Evolutionary conservation across 2,888 invertebrate species (phyloP).

Genomic region (Drosophila helvetica): DNA sequence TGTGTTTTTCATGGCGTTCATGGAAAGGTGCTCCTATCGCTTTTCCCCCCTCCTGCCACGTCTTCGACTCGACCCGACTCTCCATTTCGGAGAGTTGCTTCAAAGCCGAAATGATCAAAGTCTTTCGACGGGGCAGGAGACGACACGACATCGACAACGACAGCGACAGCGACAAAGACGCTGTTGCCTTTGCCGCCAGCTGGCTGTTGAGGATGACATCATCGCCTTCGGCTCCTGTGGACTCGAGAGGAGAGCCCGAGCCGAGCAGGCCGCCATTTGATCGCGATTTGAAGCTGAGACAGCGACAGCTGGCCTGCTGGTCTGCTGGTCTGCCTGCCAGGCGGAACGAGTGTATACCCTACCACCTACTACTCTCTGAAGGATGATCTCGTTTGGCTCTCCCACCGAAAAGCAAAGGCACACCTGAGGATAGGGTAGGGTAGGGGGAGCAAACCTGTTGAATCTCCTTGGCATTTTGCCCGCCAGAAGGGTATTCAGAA

Average conservation of each 20-base stretch:
- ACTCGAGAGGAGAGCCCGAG: neutral
- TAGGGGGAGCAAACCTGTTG: neutral
- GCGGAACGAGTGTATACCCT: neutral
- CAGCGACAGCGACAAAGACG: no score
- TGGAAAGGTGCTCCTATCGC: slow-evolving; percentile 66
- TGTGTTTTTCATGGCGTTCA: slow-evolving; percentile 36
- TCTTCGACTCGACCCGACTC: neutral
- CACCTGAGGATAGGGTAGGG: no score
- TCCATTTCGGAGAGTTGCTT: slow-evolving; percentile 19
- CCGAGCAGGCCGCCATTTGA: slow-evolving; percentile 29
- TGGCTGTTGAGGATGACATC: slow-evolving; percentile 35
- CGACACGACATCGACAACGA: slow-evolving; percentile 5
- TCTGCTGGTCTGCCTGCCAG: slow-evolving; percentile 21
- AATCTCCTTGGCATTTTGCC: neutral
- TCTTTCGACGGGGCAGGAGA: neutral
- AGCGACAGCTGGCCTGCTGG: slow-evolving; percentile 36
- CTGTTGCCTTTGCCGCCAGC: neutral
- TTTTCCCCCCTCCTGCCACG: slow-evolving; percentile 27
- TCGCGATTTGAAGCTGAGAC: slow-evolving; percentile 33
- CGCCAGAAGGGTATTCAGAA: slow-evolving; percentile 13
- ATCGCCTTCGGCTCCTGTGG: slow-evolving; percentile 39
- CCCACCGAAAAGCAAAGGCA: neutral
- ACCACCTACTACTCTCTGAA: neutral
- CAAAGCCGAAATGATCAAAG: slow-evolving; percentile 23
- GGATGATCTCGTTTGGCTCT: neutral